Evolutionary conservation across 2,113 vertebrate genomes (phyloP), one percentile per base, ranked within the genome.

Genomic region (Loxodonta africana): DNA sequence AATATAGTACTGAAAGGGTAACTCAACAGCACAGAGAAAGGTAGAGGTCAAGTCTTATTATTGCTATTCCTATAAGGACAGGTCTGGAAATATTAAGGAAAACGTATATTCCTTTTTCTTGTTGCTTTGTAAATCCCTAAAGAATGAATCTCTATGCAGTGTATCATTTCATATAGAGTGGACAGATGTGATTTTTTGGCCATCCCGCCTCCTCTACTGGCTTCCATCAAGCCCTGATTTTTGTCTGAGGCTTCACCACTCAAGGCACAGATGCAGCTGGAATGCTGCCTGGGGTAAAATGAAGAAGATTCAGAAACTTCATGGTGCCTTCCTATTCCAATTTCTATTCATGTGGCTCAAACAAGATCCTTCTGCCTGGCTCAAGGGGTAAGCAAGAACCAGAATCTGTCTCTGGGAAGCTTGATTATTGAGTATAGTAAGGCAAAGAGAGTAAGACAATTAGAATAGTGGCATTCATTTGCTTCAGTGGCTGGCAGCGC

Each of bases 371-470:
- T 93, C 37, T 25, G 1, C 48, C 11, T 62, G 41, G 6, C n/a
- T 65, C 44, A 82, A 57, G 8, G 81, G 18, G 25, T 30, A 26
- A 76, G 65, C 46, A 77, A 23, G 21, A 92, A 65, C 2, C 14
- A 25, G 51, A 67, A 74, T n/a, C 5, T 86, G 5, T 87, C 44
- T 37, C 37, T 62, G 8, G 46, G 7, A 90, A 92, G 33, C 46
- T n/a, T 88, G 62, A 83, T 41, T 83, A 48, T 78, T 53, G 37
- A 37, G 2, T n/a, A 67, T 0, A 78, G 20, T 53, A 67, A 89
- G 76, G 63, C 84, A 95, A 82, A 96, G 41, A 78, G 30, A 84
- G 65, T 3, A 82, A 89, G 48, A 23, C 37, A 92, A 80, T n/a
- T 95, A 10, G 69, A 86, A 51, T 51, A 33, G 20, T 51, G 18